Percentiles rank a stretch among this genome's conserved stretches.
These are phyloP conservation scores for Cloeon dipterum DNA, from an alignment of 2,888 invertebrate species.

Conservation along the genomic window DNA sequence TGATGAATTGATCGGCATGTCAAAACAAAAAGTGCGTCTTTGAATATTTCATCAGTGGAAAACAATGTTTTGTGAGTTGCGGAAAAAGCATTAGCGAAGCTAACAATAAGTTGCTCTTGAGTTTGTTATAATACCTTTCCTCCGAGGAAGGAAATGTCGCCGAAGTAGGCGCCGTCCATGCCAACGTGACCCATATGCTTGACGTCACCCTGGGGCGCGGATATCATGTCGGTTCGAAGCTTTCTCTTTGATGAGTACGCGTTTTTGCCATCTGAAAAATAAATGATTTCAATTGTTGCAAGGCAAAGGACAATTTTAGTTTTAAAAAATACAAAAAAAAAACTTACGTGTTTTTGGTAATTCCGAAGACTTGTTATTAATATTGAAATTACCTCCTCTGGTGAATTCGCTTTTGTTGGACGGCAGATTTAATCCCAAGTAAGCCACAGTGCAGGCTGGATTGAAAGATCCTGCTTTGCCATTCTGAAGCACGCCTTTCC, in stretches of 20 bases:
- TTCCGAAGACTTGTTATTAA: background rate
- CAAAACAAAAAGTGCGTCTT: too few relatives aligned
- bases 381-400: conserved; percentile 15
- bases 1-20: too few relatives aligned
- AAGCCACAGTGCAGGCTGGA: conserved; percentile 71
- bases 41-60: too few relatives aligned
- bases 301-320: background rate
- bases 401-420: conserved; percentile 25
- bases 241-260: conserved; percentile 30
- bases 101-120: too few relatives aligned
- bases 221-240: conserved; percentile 80
- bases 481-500: conserved; percentile 76
- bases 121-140: conserved; percentile 18
- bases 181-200: conserved; percentile 94
- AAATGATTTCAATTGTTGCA: too few relatives aligned
- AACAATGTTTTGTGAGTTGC: too few relatives aligned
- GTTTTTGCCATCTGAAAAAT: conserved; percentile 32
- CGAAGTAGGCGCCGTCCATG: conserved; percentile 90
- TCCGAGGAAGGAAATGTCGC: conserved; percentile 61
- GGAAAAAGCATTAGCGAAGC: too few relatives aligned
- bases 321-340: background rate
- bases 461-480: conserved; percentile 89
- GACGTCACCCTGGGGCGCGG: conserved; percentile 87
- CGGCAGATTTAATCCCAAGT: conserved; percentile 52
- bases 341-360: too few relatives aligned